Conservation (phyloP, 2,797 vertebrate genomes). For the Emys orbicularis region DNA sequence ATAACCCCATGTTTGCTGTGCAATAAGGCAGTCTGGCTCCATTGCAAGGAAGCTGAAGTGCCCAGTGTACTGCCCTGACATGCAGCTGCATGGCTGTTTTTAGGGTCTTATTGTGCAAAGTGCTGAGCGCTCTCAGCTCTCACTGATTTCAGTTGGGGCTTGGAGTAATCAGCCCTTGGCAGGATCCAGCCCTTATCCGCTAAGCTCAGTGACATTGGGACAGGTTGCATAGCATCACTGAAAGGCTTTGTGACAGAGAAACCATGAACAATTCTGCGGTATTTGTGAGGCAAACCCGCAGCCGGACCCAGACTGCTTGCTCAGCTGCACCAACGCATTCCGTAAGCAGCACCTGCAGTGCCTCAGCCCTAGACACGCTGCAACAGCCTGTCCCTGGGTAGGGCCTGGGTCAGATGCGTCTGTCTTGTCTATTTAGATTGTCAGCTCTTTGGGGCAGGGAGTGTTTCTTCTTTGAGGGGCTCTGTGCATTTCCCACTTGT, state of each 20-base stretch:
- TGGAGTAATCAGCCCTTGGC: neutral
- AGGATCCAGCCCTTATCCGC: neutral
- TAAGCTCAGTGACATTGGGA: neutral
- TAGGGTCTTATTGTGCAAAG: neutral
- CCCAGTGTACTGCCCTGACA: neutral
- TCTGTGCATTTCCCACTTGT: neutral
- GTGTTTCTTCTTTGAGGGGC: neutral
- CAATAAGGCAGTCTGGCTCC: conserved; percentile 42
- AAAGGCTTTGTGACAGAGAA: neutral
- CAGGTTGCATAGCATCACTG: neutral
- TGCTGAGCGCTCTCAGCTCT: neutral
- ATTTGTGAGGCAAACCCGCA: neutral
- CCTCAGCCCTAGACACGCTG: too few species aligned
- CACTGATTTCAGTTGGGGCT: too few species aligned
- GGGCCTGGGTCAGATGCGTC: too few species aligned
- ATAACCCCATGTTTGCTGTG: conserved; percentile 32
- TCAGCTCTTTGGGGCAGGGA: too few species aligned
- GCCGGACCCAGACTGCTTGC: too few species aligned
- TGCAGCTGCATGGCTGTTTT: conserved; percentile 20
- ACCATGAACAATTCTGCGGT: neutral
- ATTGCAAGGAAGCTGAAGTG: conserved; percentile 25
- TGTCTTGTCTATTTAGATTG: too few species aligned
- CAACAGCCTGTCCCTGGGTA: too few species aligned
- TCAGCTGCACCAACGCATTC: too few species aligned
- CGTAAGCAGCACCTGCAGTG: too few species aligned